Evolutionary conservation across 2,113 vertebrate species (phyloP).

Genomic region (Fukomys damarensis): DNA sequence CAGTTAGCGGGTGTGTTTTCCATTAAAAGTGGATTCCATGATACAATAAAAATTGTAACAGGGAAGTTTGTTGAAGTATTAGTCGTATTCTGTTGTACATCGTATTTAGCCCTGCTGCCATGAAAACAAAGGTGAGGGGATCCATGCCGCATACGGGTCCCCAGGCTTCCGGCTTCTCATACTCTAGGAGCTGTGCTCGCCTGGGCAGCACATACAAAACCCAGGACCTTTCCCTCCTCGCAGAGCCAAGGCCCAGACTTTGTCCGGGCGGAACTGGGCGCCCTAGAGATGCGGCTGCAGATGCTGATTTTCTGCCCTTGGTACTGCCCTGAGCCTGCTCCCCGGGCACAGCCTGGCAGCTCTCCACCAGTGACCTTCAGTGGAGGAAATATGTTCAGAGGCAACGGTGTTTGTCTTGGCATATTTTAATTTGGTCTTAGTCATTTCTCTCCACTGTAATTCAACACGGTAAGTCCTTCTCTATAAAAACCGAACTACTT

Average conservation of each 20-base stretch:
- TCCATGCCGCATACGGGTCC: not conserved
- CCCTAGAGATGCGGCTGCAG: too few species aligned
- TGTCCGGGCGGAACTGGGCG: too few species aligned
- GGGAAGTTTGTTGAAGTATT: constrained; percentile 49
- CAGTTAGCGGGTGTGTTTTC: constrained; percentile 37
- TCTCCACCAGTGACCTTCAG: not conserved
- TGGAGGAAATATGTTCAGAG: not conserved
- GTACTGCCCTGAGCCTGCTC: too few species aligned
- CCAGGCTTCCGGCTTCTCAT: not conserved
- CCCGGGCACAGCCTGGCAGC: not conserved
- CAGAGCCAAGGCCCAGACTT: too few species aligned
- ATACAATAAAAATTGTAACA: constrained; percentile 50
- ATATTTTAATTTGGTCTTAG: not conserved
- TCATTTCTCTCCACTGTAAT: constrained; percentile 11
- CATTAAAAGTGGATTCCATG: not conserved
- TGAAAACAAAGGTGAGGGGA: constrained; percentile 35
- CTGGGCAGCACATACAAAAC: too few species aligned
- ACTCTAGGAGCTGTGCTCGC: too few species aligned
- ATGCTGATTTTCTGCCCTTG: too few species aligned
- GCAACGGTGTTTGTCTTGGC: not conserved
- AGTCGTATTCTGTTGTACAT: not conserved
- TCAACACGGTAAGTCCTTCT: not conserved
- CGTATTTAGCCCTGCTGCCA: constrained; percentile 25
- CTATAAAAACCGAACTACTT: not conserved
- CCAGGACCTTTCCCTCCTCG: too few species aligned